These are phyloP conservation scores for Hylomyscus alleni DNA, from an alignment of 2,797 vertebrate species.

Conservation along the genomic window DNA sequence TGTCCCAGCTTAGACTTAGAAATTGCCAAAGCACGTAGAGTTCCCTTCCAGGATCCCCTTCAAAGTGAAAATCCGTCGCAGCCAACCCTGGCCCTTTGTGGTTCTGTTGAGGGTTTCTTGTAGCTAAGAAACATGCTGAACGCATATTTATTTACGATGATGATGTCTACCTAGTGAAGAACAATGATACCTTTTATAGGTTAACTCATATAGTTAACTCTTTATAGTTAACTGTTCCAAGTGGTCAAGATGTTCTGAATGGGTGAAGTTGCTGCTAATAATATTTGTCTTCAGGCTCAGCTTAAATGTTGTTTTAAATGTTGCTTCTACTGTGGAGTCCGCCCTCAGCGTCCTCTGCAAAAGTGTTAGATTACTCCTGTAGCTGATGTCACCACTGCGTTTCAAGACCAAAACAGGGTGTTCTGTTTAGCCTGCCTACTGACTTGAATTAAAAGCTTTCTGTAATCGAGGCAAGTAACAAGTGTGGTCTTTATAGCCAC, in stretches of 20 bases:
- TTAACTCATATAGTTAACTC: neutral
- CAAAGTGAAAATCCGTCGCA: slow-evolving; percentile 48
- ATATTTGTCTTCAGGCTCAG: neutral
- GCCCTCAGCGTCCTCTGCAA: neutral
- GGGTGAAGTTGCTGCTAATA: neutral
- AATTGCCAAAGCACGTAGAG: slow-evolving; percentile 37
- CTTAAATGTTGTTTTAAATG: slow-evolving; percentile 43
- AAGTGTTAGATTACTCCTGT: neutral
- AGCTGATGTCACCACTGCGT: neutral
- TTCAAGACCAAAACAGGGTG: neutral
- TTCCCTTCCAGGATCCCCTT: slow-evolving; percentile 53
- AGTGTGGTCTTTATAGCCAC: neutral
- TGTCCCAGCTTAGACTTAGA: slow-evolving; percentile 36
- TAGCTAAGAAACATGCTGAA: slow-evolving; percentile 5
- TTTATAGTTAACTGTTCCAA: neutral
- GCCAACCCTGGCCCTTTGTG: neutral
- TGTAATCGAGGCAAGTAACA: neutral
- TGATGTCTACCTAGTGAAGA: neutral
- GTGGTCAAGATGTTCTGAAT: neutral
- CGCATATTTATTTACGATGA: neutral
- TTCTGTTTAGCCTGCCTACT: neutral
- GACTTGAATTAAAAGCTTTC: slow-evolving; percentile 11
- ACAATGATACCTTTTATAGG: neutral
- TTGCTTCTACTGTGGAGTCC: neutral
- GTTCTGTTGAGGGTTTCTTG: slow-evolving; percentile 36